phyloP scores from a whole-genome alignment of 2,113 vertebrate genomes.

The Callipepla squamata region DNA sequence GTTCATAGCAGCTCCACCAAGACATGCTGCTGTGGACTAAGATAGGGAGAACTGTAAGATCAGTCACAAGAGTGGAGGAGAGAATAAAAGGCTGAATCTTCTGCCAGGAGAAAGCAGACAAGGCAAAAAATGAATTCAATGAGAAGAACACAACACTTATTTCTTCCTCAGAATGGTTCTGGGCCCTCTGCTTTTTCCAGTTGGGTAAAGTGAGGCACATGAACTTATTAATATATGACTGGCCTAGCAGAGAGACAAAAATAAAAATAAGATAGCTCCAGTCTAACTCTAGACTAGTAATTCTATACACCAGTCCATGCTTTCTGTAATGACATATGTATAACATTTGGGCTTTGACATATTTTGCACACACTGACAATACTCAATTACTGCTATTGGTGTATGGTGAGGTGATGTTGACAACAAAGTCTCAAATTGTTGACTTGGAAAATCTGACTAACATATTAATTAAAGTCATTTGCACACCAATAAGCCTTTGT shows the following conservation, averaged over 20 bases:
- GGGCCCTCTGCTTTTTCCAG: background rate
- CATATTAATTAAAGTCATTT: background rate
- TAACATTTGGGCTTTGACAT: background rate
- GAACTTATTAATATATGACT: background rate
- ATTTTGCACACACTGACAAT: background rate
- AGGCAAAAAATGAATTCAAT: background rate
- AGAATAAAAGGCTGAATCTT: background rate
- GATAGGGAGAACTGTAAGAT: background rate
- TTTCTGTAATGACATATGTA: background rate
- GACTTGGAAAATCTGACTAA: background rate
- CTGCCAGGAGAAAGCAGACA: background rate
- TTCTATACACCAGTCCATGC: background rate
- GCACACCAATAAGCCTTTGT: background rate
- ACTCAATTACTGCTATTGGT: background rate
- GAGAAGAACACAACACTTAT: background rate
- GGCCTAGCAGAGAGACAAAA: background rate
- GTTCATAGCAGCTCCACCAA: background rate
- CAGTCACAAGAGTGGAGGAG: accelerated
- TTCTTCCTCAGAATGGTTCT: background rate
- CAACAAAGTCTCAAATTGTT: background rate
- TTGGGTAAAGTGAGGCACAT: accelerated
- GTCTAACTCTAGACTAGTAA: background rate
- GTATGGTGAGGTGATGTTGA: background rate
- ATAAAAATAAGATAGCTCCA: background rate
- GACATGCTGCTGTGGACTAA: background rate